Percentiles rank a stretch among this genome's conserved stretches.
Conservation (phyloP, 2,888 invertebrate genomes). For the Brenthis daphne region DNA sequence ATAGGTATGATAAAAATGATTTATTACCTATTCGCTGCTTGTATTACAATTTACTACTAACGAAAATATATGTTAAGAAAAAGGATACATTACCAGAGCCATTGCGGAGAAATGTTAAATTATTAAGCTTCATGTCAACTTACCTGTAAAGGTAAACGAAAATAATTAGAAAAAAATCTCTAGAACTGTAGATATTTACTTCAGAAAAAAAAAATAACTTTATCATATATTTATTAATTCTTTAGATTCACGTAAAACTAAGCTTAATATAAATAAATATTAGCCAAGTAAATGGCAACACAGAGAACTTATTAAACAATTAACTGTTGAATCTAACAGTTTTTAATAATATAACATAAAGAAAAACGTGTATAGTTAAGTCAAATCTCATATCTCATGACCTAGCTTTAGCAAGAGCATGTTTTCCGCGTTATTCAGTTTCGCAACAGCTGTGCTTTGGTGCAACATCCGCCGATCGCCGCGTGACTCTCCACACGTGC, state of each 20-base stretch:
- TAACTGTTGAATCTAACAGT: no score
- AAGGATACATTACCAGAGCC: constrained; percentile 14
- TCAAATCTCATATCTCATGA: constrained; percentile 35
- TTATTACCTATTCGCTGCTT: constrained; percentile 16
- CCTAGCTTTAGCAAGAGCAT: constrained; percentile 33
- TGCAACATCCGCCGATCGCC: constrained; percentile 50
- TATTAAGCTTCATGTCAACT: constrained; percentile 27
- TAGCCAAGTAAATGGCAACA: no score
- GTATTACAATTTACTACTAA: constrained; percentile 2
- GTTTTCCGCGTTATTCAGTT: constrained; percentile 42
- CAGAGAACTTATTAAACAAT: no score
- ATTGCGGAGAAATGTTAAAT: not conserved
- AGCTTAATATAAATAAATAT: no score
- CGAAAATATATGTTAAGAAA: not conserved
- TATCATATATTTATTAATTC: no score
- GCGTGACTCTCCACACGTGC: constrained; percentile 49
- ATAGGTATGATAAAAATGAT: constrained; percentile 26
- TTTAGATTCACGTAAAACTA: no score
- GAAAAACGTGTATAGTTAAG: not conserved
- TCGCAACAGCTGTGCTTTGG: constrained; percentile 49
- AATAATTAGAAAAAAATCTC: not conserved
- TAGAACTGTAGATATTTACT: no score
- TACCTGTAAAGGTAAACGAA: constrained; percentile 50
- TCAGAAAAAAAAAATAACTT: no score
- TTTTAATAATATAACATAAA: not conserved